phyloP scores from a whole-genome alignment of 2,888 invertebrate species.

The Lepidocyrtinus sp. region DNA sequence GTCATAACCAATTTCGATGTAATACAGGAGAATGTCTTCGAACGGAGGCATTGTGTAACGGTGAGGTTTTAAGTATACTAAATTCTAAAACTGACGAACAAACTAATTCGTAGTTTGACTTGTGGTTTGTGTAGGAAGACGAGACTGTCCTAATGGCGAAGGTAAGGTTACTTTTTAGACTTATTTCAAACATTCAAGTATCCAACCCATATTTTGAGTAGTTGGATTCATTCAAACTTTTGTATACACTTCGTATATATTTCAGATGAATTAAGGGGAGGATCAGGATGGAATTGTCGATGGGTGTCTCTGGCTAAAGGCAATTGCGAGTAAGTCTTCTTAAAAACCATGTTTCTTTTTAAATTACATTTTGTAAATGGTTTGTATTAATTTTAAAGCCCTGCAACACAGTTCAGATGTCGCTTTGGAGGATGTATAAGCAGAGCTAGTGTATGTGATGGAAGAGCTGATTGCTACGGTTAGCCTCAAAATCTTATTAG shows the following conservation, averaged over 20 bases:
- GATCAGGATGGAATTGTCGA: slow-evolving; percentile 30
- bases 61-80: too few relatives aligned
- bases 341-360: slow-evolving; percentile 10
- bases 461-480: slow-evolving; percentile 65
- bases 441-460: slow-evolving; percentile 59
- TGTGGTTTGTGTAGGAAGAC: slow-evolving; percentile 30
- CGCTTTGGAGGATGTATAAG: slow-evolving; percentile 67
- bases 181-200: too few relatives aligned
- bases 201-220: too few relatives aligned
- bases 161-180: slow-evolving; percentile 53
- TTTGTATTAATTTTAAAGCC: slow-evolving; percentile 44
- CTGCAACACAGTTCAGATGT: slow-evolving; percentile 58
- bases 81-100: too few relatives aligned
- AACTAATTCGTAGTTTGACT: too few relatives aligned
- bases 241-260: too few relatives aligned
- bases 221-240: too few relatives aligned
- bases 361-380: slow-evolving; percentile 7
- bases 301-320: slow-evolving; percentile 13
- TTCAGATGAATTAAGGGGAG: slow-evolving; percentile 41
- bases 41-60: slow-evolving; percentile 65
- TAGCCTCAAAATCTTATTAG: neutral
- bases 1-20: slow-evolving; percentile 67
- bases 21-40: slow-evolving; percentile 59
- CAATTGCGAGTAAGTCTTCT: slow-evolving; percentile 56
- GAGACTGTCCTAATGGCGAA: slow-evolving; percentile 65